A percentile compares a stretch with the other conserved stretches of the same genome.
phyloP scores from a whole-genome alignment of 1,140 invertebrate species.

The Aphis gossypii region DNA sequence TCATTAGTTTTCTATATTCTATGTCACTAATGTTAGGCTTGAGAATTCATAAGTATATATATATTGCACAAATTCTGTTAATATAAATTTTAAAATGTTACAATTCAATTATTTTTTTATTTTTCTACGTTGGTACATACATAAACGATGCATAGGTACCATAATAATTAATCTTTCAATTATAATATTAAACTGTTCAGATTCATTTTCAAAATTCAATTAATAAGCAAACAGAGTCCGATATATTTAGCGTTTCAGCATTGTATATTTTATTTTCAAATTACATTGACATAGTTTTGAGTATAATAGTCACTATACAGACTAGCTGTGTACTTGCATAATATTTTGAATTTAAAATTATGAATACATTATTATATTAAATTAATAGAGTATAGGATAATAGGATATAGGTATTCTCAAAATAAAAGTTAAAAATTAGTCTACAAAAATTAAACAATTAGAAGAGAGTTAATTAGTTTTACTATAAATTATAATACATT shows the following conservation, averaged over 20 bases:
- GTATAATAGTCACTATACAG: too few species aligned
- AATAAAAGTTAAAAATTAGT: too few species aligned
- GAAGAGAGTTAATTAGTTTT: background rate
- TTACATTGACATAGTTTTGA: too few species aligned
- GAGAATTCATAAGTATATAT: background rate
- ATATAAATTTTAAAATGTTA: background rate
- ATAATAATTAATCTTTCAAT: background rate
- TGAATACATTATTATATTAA: background rate
- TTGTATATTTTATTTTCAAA: background rate
- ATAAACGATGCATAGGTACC: background rate
- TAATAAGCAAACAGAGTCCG: background rate
- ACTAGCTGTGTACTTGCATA: background rate
- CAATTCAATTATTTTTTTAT: background rate
- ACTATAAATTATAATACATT: background rate
- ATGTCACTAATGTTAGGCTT: background rate
- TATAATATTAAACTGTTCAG: background rate
- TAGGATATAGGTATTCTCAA: too few species aligned
- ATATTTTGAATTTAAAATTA: background rate
- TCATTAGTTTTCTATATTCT: background rate
- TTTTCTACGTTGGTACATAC: background rate
- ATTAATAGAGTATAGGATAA: background rate
- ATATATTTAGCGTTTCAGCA: background rate
- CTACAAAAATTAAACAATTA: background rate
- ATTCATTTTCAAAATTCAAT: background rate
- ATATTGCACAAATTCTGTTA: background rate